Conservation (phyloP, 2,888 invertebrate genomes). For the Erebia palarica region DNA sequence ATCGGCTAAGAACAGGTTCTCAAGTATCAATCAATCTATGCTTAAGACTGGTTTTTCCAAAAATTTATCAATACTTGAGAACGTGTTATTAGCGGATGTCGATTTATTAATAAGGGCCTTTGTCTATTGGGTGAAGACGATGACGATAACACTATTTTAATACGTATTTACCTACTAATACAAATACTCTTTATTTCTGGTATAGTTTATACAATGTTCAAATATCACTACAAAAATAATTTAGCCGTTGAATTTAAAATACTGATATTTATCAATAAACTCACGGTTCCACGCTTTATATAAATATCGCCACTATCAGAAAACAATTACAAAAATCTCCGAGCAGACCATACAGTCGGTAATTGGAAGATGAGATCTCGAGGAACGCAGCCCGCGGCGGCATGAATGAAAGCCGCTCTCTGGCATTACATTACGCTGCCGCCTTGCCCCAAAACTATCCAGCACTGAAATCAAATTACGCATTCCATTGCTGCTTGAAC, state of each 20-base stretch:
- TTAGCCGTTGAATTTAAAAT: neutral
- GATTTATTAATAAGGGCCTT: too few relatives aligned
- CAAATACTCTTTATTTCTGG: too few relatives aligned
- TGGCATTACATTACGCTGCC: constrained; percentile 61
- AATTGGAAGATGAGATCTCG: constrained; percentile 81
- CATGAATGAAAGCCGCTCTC: constrained; percentile 81
- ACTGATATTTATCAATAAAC: constrained; percentile 6
- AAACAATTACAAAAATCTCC: constrained; percentile 74
- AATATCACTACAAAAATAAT: too few relatives aligned
- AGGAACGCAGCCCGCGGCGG: constrained; percentile 78
- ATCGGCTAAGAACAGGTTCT: too few relatives aligned
- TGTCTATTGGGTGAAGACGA: too few relatives aligned
- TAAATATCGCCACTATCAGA: constrained; percentile 56
- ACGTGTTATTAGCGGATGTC: too few relatives aligned
- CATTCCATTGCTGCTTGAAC: constrained; percentile 50
- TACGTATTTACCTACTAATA: too few relatives aligned
- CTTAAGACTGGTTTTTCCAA: too few relatives aligned
- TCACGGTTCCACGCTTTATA: constrained; percentile 35
- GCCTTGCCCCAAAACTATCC: constrained; percentile 46
- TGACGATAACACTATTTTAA: too few relatives aligned
- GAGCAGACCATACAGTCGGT: constrained; percentile 65
- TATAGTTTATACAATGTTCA: too few relatives aligned
- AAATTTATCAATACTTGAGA: too few relatives aligned
- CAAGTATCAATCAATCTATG: too few relatives aligned
- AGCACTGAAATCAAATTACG: constrained; percentile 33